A percentile compares a stretch with the other conserved stretches of the same genome.
phyloP scores from a whole-genome alignment of 1,140 invertebrate species.

The Aplysia californica region DNA sequence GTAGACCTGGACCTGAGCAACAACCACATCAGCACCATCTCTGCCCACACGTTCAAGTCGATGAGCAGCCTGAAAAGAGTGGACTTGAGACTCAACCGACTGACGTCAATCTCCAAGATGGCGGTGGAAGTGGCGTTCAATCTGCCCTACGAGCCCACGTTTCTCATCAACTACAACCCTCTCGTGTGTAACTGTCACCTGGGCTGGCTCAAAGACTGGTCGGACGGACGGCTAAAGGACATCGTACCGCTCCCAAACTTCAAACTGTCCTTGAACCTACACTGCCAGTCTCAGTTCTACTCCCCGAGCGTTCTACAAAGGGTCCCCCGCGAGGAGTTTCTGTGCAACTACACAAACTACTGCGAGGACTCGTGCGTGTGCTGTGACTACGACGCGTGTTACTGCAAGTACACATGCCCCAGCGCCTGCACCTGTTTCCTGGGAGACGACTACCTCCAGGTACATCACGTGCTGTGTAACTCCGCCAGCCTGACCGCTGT shows the following conservation, averaged over 20 bases:
- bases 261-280: not conserved
- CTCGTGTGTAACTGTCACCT: slow-evolving; percentile 49
- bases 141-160: slow-evolving; percentile 15
- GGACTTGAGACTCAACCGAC: slow-evolving; percentile 38
- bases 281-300: slow-evolving; percentile 35
- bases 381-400: slow-evolving; percentile 41
- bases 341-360: slow-evolving; percentile 40
- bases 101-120: slow-evolving; percentile 32
- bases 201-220: slow-evolving; percentile 47
- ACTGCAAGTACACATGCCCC: slow-evolving; percentile 43
- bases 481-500: slow-evolving; percentile 32
- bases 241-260: slow-evolving; percentile 33
- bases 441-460: slow-evolving; percentile 20
- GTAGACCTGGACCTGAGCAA: slow-evolving; percentile 32
- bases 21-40: slow-evolving; percentile 37
- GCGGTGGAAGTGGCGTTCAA: slow-evolving; percentile 34
- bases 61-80: slow-evolving; percentile 32
- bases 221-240: slow-evolving; percentile 29
- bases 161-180: slow-evolving; percentile 44
- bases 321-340: slow-evolving; percentile 30
- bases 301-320: slow-evolving; percentile 15
- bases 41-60: slow-evolving; percentile 39
- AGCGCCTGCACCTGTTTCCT: slow-evolving; percentile 34
- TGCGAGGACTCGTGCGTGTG: slow-evolving; percentile 44
- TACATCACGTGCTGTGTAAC: slow-evolving; percentile 40